Base-by-base conservation (phyloP, 2,888 invertebrate species). In the Tinea trinotella region DNA sequence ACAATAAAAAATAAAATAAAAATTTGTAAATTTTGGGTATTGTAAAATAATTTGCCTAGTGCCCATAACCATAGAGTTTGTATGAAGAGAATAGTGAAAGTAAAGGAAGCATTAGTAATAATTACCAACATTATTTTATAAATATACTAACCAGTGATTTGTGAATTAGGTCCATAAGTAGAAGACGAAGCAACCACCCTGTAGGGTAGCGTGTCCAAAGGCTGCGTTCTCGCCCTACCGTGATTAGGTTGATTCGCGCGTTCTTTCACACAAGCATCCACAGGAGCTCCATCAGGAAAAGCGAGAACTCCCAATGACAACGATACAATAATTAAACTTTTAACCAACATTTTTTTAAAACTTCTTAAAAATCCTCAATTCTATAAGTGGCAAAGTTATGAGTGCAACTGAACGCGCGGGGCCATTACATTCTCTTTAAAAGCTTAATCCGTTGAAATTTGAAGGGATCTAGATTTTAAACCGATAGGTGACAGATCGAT, bases 211-310 rank as follows among this genome's bases (percentile, higher is more conserved):
- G 87, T 88, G 10, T 88, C 76, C 20, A 85, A 67, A 0, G 91
- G 86, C 66, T 92, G 92, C 0, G 92, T 84, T 57, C 90, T 80
- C 6, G 92, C 90, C 63, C 92, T 90, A 1, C 93, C 92, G 62
- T 94, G 94, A 70, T 93, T 91, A 0, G 94, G 94, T 65, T 90
- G 89, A 74, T 93, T 93, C 1, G 91, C 89, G 44, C 90, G 87
- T 19, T 90, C 88, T 69, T 92, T 93, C 2, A 93, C 93, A 68
- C 94, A 94, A 24, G 92, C 90, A 67, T 94, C 93, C 20, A 93
- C 89, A 0, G 94, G 94, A 1, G 92, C 93, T 1, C 93, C 93
- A 64, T 93, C 93, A n/a, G 93, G 93, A 67, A 93, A 93, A 57
- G 87, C 87, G 50, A 74, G 66, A 56, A 75, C 77, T 56, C 77